Evolutionary conservation across 1,140 invertebrate genomes (phyloP).

Genomic region (Odontomachus brunneus): DNA sequence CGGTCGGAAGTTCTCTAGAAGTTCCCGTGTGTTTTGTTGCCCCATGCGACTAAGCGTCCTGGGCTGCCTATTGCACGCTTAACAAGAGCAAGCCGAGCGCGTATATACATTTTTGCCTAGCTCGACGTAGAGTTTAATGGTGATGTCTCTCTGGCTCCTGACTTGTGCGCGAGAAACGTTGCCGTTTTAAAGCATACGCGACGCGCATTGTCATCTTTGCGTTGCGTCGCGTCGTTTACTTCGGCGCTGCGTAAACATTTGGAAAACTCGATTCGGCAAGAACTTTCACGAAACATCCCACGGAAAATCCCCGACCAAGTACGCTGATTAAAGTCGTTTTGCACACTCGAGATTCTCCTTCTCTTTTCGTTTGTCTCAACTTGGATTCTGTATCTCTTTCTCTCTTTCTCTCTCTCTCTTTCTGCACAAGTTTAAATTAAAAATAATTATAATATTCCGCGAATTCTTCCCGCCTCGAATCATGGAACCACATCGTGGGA

Average conservation of each 20-base stretch:
- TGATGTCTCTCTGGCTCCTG: slow-evolving; percentile 44
- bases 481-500: background rate
- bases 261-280: slow-evolving; percentile 19
- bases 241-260: slow-evolving; percentile 42
- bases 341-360: background rate
- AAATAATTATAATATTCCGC: background rate
- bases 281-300: slow-evolving; percentile 13
- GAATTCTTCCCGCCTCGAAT: too few species aligned
- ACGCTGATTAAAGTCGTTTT: slow-evolving; percentile 38
- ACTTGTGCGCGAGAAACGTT: slow-evolving; percentile 44
- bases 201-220: slow-evolving; percentile 31
- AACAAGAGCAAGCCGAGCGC: slow-evolving; percentile 57
- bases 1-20: slow-evolving; percentile 58
- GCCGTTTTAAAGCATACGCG: slow-evolving; percentile 36
- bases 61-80: slow-evolving; percentile 61
- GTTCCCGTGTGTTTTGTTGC: slow-evolving; percentile 57
- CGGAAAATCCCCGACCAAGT: background rate
- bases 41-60: slow-evolving; percentile 49
- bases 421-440: background rate
- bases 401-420: background rate
- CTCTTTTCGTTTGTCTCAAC: too few species aligned
- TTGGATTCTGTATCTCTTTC: too few species aligned
- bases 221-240: background rate
- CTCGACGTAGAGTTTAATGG: slow-evolving; percentile 48
- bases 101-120: slow-evolving; percentile 49